phyloP scores from a whole-genome alignment of 2,797 vertebrate genomes.

The Spheniscus humboldti region DNA sequence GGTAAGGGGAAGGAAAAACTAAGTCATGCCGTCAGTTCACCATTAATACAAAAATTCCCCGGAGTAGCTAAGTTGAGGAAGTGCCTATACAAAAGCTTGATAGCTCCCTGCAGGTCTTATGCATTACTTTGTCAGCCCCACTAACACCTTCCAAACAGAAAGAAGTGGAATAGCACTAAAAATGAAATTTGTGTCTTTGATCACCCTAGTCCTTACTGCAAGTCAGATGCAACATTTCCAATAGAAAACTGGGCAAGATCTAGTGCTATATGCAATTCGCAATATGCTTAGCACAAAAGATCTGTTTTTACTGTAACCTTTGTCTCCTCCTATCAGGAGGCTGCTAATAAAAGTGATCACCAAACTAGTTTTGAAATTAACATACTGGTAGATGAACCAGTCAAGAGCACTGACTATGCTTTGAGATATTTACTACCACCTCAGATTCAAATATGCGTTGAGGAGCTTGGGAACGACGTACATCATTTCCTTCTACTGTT shows the following conservation, averaged over 20 bases:
- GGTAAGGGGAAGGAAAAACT: neutral
- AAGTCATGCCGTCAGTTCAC: neutral
- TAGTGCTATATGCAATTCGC: neutral
- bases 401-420: neutral
- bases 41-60: neutral
- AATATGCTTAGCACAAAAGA: neutral
- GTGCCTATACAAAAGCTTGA: neutral
- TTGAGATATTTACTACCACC: neutral
- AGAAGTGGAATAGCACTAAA: neutral
- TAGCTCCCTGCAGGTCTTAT: neutral
- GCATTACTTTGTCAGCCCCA: neutral
- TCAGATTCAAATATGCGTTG: neutral
- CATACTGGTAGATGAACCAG: neutral
- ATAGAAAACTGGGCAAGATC: neutral
- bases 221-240: neutral
- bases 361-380: neutral
- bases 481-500: neutral
- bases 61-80: neutral
- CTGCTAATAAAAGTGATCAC: neutral
- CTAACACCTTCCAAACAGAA: neutral
- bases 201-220: neutral
- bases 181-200: neutral
- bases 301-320: neutral
- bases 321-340: neutral
- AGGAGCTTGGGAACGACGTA: accelerated